Evolutionary conservation across 2,797 vertebrate species (phyloP), one percentile per base, ranked within the genome.

Genomic region (Toxotes lorentzi): DNA sequence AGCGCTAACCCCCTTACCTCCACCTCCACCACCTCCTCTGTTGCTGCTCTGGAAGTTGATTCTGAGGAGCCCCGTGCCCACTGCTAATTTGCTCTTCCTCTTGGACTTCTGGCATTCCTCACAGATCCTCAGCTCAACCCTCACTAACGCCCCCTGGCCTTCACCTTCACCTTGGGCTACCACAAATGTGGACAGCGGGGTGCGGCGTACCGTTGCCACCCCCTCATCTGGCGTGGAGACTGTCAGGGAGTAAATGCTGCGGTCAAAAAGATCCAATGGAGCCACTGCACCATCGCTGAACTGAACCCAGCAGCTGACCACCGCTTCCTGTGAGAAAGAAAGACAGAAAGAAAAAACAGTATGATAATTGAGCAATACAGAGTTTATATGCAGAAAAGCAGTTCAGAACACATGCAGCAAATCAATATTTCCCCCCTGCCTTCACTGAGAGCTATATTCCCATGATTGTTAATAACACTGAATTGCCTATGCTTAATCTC

Each of bases 41-140:
- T 60, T 47, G 30, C 74, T 41, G 0, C 66, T 73, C 0, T 94
- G 94, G 41, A 99, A 94, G 71, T 94, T 96, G 0, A 97, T 96
- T 71, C 87, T 94, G 62, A 98, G 88, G 58, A 89, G 90, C 1
- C 96, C 96, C 0, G 86, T 92, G 0, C 97, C 97, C 0, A 95
- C 92, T 0, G 95, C 96, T 43, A 98, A 79, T 76, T 97, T 90
- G n/a, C 97, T 98, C 88, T 97, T 98, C 78, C 97, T 94, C 80
- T 97, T 98, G 54, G 97, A 97, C 64, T 98, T 99, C 92, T 98
- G 98, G 86, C 98, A 99, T 0, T 96, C 92, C 50, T 98, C 97
- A 0, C 96, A 97, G 85, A 99, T 98, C 69, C 96, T 94, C 89
- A 99, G 92, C 83, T 99, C 97, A 0, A 97, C 97, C 78, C 87